Percentiles rank a stretch among this genome's conserved stretches.
Evolutionary conservation across 2,888 invertebrate genomes (phyloP).

Genomic region (Diarsia dahlii): DNA sequence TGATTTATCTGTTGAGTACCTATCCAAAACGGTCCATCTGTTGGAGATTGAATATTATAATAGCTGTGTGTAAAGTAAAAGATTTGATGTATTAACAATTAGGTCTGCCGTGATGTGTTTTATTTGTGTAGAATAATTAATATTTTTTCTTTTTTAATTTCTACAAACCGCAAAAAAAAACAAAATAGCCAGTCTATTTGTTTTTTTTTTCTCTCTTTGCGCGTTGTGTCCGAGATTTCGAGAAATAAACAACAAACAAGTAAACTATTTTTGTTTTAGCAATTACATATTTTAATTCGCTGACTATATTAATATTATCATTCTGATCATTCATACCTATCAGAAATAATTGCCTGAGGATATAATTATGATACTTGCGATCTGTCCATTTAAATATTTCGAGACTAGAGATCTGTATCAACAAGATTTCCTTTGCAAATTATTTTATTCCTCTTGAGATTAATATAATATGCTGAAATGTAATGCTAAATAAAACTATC

Average conservation of each 20-base stretch:
- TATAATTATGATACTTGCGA: neutral
- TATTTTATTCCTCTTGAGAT: neutral
- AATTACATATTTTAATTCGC: slow-evolving; percentile 4
- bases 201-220: too few species aligned
- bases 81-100: neutral
- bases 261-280: neutral
- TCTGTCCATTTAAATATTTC: slow-evolving; percentile 7
- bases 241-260: neutral
- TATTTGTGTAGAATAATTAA: neutral
- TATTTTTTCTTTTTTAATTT: neutral
- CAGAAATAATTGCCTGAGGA: slow-evolving; percentile 1
- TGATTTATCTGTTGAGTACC: too few species aligned
- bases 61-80: neutral
- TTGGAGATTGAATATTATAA: slow-evolving; percentile 2
- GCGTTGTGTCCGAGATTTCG: neutral
- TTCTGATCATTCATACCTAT: slow-evolving; percentile 26
- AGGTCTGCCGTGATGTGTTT: too few species aligned
- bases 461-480: slow-evolving; percentile 11
- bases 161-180: neutral
- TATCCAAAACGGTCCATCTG: neutral
- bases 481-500: neutral
- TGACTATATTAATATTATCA: neutral
- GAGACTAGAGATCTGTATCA: neutral
- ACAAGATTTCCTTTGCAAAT: slow-evolving; percentile 19
- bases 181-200: neutral